Base-by-base conservation (phyloP, 2,888 invertebrate species). In the Sarcophaga rosellei region DNA sequence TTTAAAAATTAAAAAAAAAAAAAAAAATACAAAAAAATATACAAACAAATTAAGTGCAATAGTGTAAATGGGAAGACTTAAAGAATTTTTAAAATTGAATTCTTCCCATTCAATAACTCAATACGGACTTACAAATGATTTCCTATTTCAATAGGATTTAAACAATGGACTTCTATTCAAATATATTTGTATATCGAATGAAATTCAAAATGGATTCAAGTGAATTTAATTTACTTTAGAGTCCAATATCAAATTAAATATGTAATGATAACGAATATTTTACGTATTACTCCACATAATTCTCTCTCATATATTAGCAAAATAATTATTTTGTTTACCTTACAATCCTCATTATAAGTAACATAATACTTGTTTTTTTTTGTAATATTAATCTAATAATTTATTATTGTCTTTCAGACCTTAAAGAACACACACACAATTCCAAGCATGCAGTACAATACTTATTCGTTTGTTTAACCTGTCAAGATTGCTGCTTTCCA, bases 321-420 rank as follows among this genome's bases (percentile, higher is more conserved):
- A 78, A 63, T 45, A 70, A 74, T 53, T 23, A 53, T 70, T 66
- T 65, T 80, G 66, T 70, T 72, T 69, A 62, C 53, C 20, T 63
- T 20, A 35, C 35, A 35, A 35, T 35, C 10, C 65, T 65, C 83
- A 86, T 76, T 63, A 79, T 62, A 25, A 63, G 62, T 68, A 79
- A 75, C 83, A 83, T 80, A 75, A 59, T 45, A 57, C 35, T 75
- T 61, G 25, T 78, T 81, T 74, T 70, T 35, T 53, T 53, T 17
- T 53, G 53, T 53, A 53, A 75, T 66, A 68, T 86, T 72, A 82
- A 77, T 83, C 66, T 84, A 84, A 86, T 86, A 75, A 68, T 86
- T 84, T 80, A 75, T 75, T 82, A 84, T 81, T 84, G 84, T 86
- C 86, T 86, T 86, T 86, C 86, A 86, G 86, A 86, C 86, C 65